Evolutionary conservation across 2,888 invertebrate species (phyloP), one percentile per base, ranked within the genome.

Genomic region (Belgica antarctica): DNA sequence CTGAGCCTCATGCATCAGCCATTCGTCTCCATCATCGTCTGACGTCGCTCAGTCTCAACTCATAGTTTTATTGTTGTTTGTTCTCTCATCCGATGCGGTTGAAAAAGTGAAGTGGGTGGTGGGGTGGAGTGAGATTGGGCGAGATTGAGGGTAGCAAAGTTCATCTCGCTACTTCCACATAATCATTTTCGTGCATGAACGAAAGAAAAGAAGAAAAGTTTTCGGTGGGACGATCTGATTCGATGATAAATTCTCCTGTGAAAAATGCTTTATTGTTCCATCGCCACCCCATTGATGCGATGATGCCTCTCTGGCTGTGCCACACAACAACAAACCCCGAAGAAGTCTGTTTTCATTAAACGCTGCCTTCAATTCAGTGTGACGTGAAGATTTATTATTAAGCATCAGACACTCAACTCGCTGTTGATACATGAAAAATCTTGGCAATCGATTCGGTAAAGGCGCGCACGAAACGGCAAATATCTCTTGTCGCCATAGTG

Each of bases 381-480:
- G 41, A 63, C 63, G 36, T 46, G 63, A 36, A 41, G 63, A 63
- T 63, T 63, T 63, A 41, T 63, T 63, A 63, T 41, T 41, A 41
- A 41, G 10, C 41, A 41, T 41, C 41, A 41, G 2, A n/a, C 15
- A 4, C n/a, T 41, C 4, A 7, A 7, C 31, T 31, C n/a, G 41
- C 41, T 41, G 8, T n/a, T n/a, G n/a, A n/a, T n/a, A 61, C 61
- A 63, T 8, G 41, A 24, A 61, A 28, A 25, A 12, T 4, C 27
- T 61, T 61, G 61, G 61, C 61, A 61, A 61, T 61, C 61, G 28
- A 61, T 47, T 47, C n/a, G n/a, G 15, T 61, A 28, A 4, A 7
- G 12, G 52, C 52, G 8, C 22, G 24, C 24, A 22, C 31, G 10
- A 41, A 12, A 41, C n/a, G 15, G 10, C 41, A 41, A 41, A 41